Percentiles rank a stretch among this genome's conserved stretches.
Conservation (phyloP, 2,797 vertebrate species). For the Euphonia xanthogaster region DNA sequence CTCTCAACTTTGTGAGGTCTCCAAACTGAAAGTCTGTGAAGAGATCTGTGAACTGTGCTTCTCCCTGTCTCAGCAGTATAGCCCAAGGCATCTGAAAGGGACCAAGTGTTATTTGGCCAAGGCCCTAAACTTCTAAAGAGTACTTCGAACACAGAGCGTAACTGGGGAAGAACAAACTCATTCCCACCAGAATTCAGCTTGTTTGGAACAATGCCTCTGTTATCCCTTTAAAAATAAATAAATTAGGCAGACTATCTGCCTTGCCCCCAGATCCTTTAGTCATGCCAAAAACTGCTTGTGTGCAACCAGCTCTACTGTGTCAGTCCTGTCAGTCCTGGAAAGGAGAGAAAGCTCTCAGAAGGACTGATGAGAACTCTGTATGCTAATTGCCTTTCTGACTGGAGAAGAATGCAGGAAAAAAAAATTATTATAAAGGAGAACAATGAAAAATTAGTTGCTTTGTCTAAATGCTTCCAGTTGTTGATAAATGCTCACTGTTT, state of each 20-base stretch:
- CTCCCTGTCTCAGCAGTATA: neutral
- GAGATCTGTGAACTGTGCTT: neutral
- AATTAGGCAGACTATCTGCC: neutral
- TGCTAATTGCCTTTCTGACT: constrained; percentile 10
- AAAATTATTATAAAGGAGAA: neutral
- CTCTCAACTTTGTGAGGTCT: neutral
- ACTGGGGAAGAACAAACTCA: neutral
- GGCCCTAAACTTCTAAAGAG: neutral
- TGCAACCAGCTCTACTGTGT: neutral
- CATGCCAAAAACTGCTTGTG: neutral
- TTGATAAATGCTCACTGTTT: constrained; percentile 66
- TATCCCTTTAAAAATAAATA: neutral
- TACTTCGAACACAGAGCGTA: neutral
- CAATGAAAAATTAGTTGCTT: constrained; percentile 69
- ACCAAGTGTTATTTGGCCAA: neutral
- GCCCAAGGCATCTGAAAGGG: fast-evolving
- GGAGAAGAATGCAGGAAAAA: constrained; percentile 1
- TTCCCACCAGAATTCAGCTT: neutral
- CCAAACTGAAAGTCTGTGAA: neutral
- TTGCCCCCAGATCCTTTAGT: neutral
- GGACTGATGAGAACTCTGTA: neutral
- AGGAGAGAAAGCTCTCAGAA: neutral
- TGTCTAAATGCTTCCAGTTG: constrained; percentile 68
- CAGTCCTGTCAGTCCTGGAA: neutral
- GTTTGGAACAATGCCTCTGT: neutral